Evolutionary conservation across 35 echinoderm and acorn worm genomes (phyloP).

Genomic region (Hemicentrotus pulcherrimus): DNA sequence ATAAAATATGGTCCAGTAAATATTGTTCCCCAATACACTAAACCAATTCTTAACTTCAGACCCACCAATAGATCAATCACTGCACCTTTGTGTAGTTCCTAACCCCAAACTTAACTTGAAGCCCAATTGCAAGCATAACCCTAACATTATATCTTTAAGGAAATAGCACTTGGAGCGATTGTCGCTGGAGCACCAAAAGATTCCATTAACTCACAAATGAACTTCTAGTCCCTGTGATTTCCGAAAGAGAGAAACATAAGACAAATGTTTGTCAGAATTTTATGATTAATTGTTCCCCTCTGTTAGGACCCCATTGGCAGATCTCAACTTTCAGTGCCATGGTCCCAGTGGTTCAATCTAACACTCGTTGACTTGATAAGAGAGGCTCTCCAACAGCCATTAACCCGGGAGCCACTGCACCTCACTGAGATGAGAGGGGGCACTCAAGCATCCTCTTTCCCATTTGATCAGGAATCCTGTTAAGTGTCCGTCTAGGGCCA

Average conservation of each 20-base stretch:
- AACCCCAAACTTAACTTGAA: too few relatives aligned
- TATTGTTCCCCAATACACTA: too few relatives aligned
- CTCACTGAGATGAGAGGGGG: neutral
- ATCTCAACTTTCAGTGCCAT: neutral
- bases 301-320: neutral
- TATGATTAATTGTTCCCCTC: neutral
- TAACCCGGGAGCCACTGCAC: neutral
- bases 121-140: too few relatives aligned
- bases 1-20: too few relatives aligned
- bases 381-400: neutral
- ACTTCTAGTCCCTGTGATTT: neutral
- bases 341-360: neutral
- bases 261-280: neutral
- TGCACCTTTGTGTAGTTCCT: too few relatives aligned
- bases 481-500: neutral
- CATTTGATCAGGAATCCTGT: conserved; percentile 7
- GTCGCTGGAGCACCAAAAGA: too few relatives aligned
- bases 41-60: too few relatives aligned
- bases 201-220: neutral
- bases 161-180: too few relatives aligned
- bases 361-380: neutral
- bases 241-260: neutral
- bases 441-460: neutral
- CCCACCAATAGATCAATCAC: too few relatives aligned
- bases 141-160: too few relatives aligned